These are phyloP conservation scores for Typhlomys cinereus DNA, from an alignment of 2,113 vertebrate species.

Conservation along the genomic window DNA sequence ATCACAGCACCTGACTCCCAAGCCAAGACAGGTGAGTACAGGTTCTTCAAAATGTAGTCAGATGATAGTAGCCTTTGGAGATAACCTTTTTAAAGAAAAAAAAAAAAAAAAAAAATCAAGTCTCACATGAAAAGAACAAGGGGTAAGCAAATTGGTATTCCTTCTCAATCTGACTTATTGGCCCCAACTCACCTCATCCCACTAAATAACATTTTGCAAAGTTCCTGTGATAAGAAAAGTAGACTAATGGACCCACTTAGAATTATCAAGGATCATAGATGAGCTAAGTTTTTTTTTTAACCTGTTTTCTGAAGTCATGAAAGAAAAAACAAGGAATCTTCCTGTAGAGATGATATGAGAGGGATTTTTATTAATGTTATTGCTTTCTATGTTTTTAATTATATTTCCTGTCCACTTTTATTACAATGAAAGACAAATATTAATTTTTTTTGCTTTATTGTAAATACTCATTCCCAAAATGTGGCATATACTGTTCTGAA, in stretches of 20 bases:
- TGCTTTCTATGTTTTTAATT: constrained; percentile 29
- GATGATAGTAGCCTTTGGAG: constrained; percentile 18
- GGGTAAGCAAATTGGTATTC: not conserved
- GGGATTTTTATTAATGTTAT: constrained; percentile 27
- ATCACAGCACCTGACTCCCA: constrained; percentile 92
- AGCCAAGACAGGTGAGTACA: constrained; percentile 85
- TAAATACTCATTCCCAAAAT: constrained; percentile 43
- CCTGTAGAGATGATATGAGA: constrained; percentile 8
- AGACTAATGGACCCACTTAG: not conserved
- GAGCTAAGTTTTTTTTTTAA: constrained; percentile 20
- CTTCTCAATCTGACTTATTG: not conserved
- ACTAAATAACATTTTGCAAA: not conserved
- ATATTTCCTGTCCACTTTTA: constrained; percentile 42
- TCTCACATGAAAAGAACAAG: constrained; percentile 23
- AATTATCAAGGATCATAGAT: not conserved
- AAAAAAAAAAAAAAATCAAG: not conserved
- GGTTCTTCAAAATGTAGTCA: constrained; percentile 3
- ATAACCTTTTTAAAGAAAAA: constrained; percentile 14
- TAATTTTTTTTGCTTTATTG: constrained; percentile 40
- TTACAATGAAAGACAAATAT: constrained; percentile 33
- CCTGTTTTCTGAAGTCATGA: too few relatives aligned
- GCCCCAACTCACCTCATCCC: not conserved
- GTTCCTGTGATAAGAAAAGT: constrained; percentile 15
- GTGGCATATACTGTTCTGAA: not conserved
- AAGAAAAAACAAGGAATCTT: not conserved